Conservation (phyloP, 2,888 invertebrate species). For the Toxonevra muliebris region DNA sequence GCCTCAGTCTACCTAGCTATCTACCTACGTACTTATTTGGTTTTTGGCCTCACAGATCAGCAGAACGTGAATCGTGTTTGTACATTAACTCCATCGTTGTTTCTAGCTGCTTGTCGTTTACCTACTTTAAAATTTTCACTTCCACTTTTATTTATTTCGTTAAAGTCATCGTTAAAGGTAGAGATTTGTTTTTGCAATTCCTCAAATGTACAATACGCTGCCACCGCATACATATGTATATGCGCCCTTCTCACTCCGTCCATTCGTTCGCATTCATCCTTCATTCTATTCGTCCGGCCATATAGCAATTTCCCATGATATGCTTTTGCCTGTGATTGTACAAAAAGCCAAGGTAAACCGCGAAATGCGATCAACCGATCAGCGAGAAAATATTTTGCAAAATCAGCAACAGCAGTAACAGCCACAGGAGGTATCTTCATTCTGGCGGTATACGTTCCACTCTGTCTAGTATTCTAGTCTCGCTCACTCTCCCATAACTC, state of each 20-base stretch:
- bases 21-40: conserved; percentile 22
- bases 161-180: not conserved
- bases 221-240: conserved; percentile 19
- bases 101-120: conserved; percentile 10
- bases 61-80: conserved; percentile 39
- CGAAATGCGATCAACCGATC: conserved; percentile 23
- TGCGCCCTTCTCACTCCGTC: not conserved
- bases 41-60: conserved; percentile 27
- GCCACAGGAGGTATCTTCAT: conserved; percentile 11
- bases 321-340: conserved; percentile 19
- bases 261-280: conserved; percentile 3
- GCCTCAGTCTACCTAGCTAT: conserved; percentile 6
- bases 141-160: conserved; percentile 46
- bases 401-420: conserved; percentile 6
- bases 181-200: conserved; percentile 28
- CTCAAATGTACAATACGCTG: conserved; percentile 7
- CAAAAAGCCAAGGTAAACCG: conserved; percentile 17
- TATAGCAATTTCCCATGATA: conserved; percentile 26
- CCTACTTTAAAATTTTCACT: conserved; percentile 46
- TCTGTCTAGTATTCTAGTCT: no score
- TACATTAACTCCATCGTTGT: conserved; percentile 34
- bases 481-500: no score
- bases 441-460: not conserved
- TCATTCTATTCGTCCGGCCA: not conserved
- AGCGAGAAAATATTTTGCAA: no score